Evolutionary conservation across 2,797 vertebrate genomes (phyloP).

Genomic region (Ctenopoma kingsleyae): DNA sequence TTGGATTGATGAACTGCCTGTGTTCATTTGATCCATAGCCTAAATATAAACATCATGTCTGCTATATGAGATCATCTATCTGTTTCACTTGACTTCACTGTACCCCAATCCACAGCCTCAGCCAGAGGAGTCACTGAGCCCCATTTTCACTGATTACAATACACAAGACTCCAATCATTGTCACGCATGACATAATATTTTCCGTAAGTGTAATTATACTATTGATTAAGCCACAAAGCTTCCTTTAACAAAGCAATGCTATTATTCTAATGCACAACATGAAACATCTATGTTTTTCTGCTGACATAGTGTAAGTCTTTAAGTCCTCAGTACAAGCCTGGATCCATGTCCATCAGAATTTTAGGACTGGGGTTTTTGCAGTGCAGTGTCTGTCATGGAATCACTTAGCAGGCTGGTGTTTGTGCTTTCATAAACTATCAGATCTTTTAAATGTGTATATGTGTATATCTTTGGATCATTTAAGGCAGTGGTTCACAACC

Average conservation of each 20-base stretch:
- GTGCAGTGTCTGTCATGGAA: not conserved
- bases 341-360: constrained; percentile 37
- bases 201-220: constrained; percentile 63
- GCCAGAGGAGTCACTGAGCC: constrained; percentile 41
- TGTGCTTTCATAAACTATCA: not conserved
- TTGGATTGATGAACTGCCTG: constrained; percentile 14
- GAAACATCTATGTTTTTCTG: constrained; percentile 40
- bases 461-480: not conserved
- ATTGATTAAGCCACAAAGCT: constrained; percentile 68
- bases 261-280: constrained; percentile 50
- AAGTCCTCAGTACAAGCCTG: constrained; percentile 13
- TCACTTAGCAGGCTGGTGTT: not conserved
- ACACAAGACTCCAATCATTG: constrained; percentile 63
- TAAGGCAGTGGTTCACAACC: not conserved
- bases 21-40: constrained; percentile 15
- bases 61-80: constrained; percentile 53
- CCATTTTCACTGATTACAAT: constrained; percentile 68
- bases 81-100: constrained; percentile 31
- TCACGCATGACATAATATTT: constrained; percentile 66
- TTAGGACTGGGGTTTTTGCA: not conserved
- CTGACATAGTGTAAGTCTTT: constrained; percentile 41
- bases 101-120: constrained; percentile 16
- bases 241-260: constrained; percentile 42
- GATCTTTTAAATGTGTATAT: constrained; percentile 2
- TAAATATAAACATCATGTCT: constrained; percentile 45